A percentile compares a stretch with the other conserved stretches of the same genome.
These are phyloP conservation scores for Gnatocerus cornutus DNA, from an alignment of 2,888 invertebrate species.

Conservation along the genomic window DNA sequence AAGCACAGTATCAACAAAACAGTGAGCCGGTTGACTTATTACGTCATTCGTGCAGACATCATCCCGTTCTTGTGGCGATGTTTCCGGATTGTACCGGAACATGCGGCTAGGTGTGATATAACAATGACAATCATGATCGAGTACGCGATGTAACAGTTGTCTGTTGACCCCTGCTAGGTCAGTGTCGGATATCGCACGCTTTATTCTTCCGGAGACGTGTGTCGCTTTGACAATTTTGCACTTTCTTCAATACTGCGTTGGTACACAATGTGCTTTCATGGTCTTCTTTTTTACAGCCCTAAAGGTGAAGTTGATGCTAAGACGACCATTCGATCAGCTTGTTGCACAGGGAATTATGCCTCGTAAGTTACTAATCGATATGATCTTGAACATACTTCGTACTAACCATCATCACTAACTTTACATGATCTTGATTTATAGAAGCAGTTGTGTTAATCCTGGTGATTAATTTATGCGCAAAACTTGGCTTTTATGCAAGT, in stretches of 20 bases:
- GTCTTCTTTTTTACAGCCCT: conserved; percentile 81
- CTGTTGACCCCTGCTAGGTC: conserved; percentile 58
- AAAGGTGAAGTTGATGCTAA: conserved; percentile 96
- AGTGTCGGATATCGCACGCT: conserved; percentile 62
- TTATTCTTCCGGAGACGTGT: conserved; percentile 61
- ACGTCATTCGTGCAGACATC: conserved; percentile 17
- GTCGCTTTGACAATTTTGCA: conserved; percentile 49
- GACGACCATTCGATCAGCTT: conserved; percentile 95
- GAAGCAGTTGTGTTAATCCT: background rate
- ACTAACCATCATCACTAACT: conserved; percentile 10
- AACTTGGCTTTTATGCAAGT: conserved; percentile 10
- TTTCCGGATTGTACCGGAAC: conserved; percentile 45
- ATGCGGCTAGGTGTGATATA: conserved; percentile 27
- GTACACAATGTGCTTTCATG: conserved; percentile 51
- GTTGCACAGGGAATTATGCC: conserved; percentile 99
- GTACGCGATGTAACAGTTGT: conserved; percentile 31
- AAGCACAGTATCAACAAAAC: conserved; percentile 44
- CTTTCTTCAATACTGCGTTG: conserved; percentile 39
- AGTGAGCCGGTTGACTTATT: conserved; percentile 27
- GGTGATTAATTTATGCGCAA: background rate
- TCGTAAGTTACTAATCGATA: conserved; percentile 81
- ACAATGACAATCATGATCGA: conserved; percentile 30
- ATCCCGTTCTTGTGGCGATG: conserved; percentile 20
- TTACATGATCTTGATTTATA: background rate
- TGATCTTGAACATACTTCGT: no score